phyloP scores from a whole-genome alignment of 2,888 invertebrate genomes.

The Tachina lurida region DNA sequence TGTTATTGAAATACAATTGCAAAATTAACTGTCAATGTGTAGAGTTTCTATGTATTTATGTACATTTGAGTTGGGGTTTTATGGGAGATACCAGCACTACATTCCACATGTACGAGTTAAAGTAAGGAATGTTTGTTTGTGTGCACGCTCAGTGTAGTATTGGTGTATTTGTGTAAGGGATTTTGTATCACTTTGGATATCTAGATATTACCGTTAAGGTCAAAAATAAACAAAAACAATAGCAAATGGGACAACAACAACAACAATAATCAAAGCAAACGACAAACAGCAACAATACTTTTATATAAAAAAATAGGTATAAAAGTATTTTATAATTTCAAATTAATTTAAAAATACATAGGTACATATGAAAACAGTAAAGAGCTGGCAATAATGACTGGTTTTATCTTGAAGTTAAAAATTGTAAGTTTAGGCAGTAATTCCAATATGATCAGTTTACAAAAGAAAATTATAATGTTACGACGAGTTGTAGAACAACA shows the following conservation, averaged over 20 bases:
- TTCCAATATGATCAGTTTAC: no score
- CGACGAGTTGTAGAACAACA: no score
- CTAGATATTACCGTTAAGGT: conserved; percentile 70
- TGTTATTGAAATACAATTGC: conserved; percentile 82
- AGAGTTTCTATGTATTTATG: conserved; percentile 72
- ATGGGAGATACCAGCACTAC: conserved; percentile 47
- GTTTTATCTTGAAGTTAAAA: no score
- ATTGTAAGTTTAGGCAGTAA: no score
- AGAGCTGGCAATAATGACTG: no score
- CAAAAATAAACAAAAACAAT: conserved; percentile 69
- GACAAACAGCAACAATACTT: background rate
- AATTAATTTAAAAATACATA: no score
- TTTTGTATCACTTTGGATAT: conserved; percentile 59
- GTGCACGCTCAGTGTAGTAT: background rate
- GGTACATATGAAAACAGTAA: no score
- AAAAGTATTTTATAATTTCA: background rate
- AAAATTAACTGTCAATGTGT: conserved; percentile 82
- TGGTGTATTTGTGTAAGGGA: conserved; percentile 57
- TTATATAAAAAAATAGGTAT: background rate
- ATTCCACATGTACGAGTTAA: background rate
- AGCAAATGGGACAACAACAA: conserved; percentile 18
- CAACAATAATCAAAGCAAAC: conserved; percentile 10
- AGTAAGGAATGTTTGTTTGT: background rate
- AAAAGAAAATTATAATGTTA: no score
- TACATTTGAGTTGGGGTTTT: conserved; percentile 68